Base-by-base conservation (phyloP, 2,888 invertebrate species). In the Ochlodes sylvanus region DNA sequence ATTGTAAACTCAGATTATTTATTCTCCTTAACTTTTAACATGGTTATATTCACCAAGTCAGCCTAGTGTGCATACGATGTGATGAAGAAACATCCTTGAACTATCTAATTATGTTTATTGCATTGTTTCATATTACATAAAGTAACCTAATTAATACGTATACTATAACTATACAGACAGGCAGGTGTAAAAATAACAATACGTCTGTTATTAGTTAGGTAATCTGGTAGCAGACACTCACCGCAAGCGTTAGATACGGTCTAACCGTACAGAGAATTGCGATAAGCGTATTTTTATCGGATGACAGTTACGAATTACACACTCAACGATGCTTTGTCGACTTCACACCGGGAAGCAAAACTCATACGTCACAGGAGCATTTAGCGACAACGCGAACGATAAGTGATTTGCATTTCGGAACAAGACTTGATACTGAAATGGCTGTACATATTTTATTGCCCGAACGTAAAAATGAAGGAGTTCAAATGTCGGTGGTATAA, bases 141-240 rank as follows among this genome's bases (percentile, higher is more conserved):
- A n/a, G n/a, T n/a, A n/a, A n/a, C n/a, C n/a, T n/a, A n/a, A n/a
- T n/a, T n/a, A n/a, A n/a, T n/a, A n/a, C n/a, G 38, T 38, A 38
- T 3, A 0, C 38, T 10, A 38, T 38, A 12, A 17, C 7, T 7
- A 47, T 17, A 17, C 0, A 17, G 7, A 47, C 17, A 47, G 42
- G 12, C 44, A 47, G 44, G 44, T 15, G 44, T 47, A 47, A 47
- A 17, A 47, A 47, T 47, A 47, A 47, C 17, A 47, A 47, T 44
- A 38, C 38, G 10, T 15, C 44, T 47, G 44, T 47, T 47, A 17
- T 47, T 47, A 47, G 44, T 47, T 47, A 47, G 44, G 17, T 47
- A 47, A 47, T 17, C 44, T 47, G 6, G 44, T 47, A 47, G 44
- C 44, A 47, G 44, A 47, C 12, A 17, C 44, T 47, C 12, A 47